Conservation (phyloP, 2,888 invertebrate genomes). For the Philhelius pedissequus region DNA sequence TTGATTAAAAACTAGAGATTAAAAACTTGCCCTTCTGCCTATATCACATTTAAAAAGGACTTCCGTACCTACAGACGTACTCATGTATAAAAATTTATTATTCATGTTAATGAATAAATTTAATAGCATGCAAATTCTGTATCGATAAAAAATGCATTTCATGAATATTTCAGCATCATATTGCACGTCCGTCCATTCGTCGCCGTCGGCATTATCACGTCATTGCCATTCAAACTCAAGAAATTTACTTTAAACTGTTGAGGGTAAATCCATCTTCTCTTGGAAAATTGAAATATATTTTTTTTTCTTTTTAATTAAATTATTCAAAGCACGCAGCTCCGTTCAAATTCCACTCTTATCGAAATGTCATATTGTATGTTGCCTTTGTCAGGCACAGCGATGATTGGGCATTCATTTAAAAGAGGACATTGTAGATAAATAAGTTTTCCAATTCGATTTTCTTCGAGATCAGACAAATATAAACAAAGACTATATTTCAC, state of each 20-base stretch:
- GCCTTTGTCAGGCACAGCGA: constrained; percentile 16
- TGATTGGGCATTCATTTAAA: constrained; percentile 15
- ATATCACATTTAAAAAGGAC: too few species aligned
- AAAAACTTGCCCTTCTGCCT: too few species aligned
- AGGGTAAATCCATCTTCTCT: not conserved
- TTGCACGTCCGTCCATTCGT: not conserved
- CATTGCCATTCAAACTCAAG: not conserved
- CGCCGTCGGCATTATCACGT: not conserved
- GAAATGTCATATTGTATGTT: constrained; percentile 1
- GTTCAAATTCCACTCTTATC: constrained; percentile 20
- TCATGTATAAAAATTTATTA: not conserved
- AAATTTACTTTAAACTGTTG: not conserved
- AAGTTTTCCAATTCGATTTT: not conserved
- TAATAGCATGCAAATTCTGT: not conserved
- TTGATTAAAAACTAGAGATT: too few species aligned
- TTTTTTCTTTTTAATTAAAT: constrained; percentile 22
- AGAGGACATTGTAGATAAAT: constrained; percentile 7
- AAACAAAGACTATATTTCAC: too few species aligned
- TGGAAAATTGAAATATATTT: not conserved
- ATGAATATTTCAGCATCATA: constrained; percentile 12
- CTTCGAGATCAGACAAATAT: not conserved
- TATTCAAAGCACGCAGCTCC: constrained; percentile 31
- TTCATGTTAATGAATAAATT: not conserved
- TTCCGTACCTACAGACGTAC: too few species aligned
- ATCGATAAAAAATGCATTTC: constrained; percentile 2